Conservation (phyloP, 2,888 invertebrate species). For the Xestia rhomboidea region DNA sequence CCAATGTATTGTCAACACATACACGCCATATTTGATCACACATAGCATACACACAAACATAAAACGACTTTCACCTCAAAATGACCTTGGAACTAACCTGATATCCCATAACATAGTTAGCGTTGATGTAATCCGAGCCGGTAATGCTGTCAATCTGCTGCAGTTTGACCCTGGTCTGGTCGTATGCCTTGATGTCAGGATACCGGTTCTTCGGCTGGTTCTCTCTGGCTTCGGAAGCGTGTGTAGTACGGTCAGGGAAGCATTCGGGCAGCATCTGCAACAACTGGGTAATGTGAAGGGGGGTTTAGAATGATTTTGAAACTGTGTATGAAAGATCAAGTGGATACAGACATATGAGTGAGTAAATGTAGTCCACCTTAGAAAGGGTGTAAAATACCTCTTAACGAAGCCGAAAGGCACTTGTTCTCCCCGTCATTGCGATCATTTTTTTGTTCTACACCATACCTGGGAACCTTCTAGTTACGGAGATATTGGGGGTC, state of each 20-base stretch:
- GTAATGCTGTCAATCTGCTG: slow-evolving; percentile 94
- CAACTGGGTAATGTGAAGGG: slow-evolving; percentile 72
- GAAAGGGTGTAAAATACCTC: no score
- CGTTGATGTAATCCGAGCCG: slow-evolving; percentile 97
- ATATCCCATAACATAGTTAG: slow-evolving; percentile 97
- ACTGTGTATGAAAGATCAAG: not conserved
- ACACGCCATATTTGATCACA: not conserved
- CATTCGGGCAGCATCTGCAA: slow-evolving; percentile 94
- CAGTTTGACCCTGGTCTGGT: slow-evolving; percentile 96
- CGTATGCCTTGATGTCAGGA: slow-evolving; percentile 97
- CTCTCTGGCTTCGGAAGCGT: slow-evolving; percentile 96
- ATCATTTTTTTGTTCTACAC: no score
- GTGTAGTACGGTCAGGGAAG: slow-evolving; percentile 96
- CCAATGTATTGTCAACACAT: not conserved
- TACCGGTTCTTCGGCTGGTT: slow-evolving; percentile 97
- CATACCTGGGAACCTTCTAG: no score
- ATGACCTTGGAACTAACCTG: slow-evolving; percentile 86
- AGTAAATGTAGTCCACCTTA: not conserved
- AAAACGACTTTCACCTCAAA: not conserved
- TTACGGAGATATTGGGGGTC: no score
- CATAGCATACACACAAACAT: not conserved
- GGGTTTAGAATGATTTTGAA: slow-evolving; percentile 42
- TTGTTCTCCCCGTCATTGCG: no score
- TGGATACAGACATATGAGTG: not conserved
- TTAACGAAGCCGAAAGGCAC: no score